Evolutionary conservation across 1,140 invertebrate species (phyloP), one percentile per base, ranked within the genome.

Genomic region (Coptotermes formosanus): DNA sequence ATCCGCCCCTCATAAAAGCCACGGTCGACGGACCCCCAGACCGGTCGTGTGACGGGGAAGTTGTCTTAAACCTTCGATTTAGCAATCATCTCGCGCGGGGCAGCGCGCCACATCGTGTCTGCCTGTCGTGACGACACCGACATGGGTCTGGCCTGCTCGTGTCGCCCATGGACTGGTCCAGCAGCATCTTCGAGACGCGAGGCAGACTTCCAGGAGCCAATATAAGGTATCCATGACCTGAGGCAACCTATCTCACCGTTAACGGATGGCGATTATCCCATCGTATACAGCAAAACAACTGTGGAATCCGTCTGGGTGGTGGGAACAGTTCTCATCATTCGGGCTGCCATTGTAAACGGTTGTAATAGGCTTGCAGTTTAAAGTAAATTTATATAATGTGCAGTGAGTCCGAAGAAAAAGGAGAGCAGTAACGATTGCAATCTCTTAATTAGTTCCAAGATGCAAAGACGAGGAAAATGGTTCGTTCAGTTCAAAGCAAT

Each of bases 121-220:
- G n/a, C 8, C 11, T 75, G 64, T 75, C 64, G 64, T 75, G 64
- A 75, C 64, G 64, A 75, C 16, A 25, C 64, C 64, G n/a, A n/a
- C 64, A 75, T 64, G 1, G 6, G 25, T 14, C 64, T 75, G 64
- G n/a, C 38, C 52, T 12, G 52, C 19, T 19, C 52, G 52, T 75
- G 64, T 75, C 64, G 64, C 64, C 64, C 64, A 55, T 75, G 64
- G 64, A 75, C 64, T 75, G 64, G 64, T 75, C 64, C 64, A 75
- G 64, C 64, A 75, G 64, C 64, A 75, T 75, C 64, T n/a, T 75
- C 25, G n/a, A 38, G 16, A 75, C 64, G 64, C 14, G n/a, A 75
- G 64, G 25, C 64, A 75, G 64, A 75, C 64, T 75, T 75, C 64
- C 64, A 75, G 64, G 64, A 75, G 64, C 64, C 64, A 11, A 30